Base-by-base conservation (phyloP, 2,113 vertebrate species). In the Calonectris borealis region DNA sequence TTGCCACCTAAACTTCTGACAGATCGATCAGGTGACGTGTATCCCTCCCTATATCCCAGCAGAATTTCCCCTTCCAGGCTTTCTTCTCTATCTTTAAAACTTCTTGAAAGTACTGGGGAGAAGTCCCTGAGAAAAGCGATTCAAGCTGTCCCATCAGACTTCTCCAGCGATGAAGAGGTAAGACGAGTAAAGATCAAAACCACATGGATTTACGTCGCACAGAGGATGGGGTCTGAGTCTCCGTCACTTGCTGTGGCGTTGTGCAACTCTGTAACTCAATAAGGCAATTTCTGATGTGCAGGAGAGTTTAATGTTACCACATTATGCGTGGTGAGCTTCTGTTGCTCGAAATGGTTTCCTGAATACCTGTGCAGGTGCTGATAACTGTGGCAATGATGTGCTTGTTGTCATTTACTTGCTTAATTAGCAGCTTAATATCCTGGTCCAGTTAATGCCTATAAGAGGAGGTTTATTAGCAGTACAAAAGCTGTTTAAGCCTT, bases 391-490 rank as follows among this genome's bases (percentile, higher is more conserved):
- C 17, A 61, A n/a, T 94, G 89, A 93, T 58, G 69, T 72, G 70
- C 61, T 92, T 71, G 55, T 86, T 95, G 95, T 94, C 88, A 87
- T 94, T 96, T 97, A 40, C 94, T 94, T 96, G 91, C 94, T 96
- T 95, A 97, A 97, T 97, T 97, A 96, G 94, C 96, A 91, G 93
- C 94, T 91, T 96, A 96, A 96, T 97, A 96, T 86, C 92, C 94
- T 94, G 81, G 92, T 94, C 95, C 93, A 80, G 86, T 71, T 95
- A 96, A 96, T 97, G 95, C 77, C 77, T 83, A 11, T 82, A 94
- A 94, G 73, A 94, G 77, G 91, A 95, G 65, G 80, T 94, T 97
- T 97, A 97, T 97, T 97, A 97, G 93, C 87, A 70, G 93, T 69
- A 79, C 58, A 2, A 78, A 90, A 96, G 91, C 94, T 65, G 61